Conservation (phyloP, 2,797 vertebrate species). For the Odontamblyopus lacepedii region DNA sequence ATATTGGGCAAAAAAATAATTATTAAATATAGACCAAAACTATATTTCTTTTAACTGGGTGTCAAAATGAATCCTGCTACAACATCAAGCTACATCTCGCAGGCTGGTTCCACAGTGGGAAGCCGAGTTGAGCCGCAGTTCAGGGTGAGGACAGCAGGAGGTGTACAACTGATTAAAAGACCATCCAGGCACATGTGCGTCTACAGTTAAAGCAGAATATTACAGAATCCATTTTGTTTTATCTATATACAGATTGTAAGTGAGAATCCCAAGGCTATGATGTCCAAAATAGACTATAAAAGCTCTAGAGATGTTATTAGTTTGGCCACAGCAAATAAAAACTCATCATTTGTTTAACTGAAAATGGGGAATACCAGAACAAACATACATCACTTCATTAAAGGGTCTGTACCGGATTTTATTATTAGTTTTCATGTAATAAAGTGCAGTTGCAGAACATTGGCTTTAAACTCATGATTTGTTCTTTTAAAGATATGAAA, state of each 20-base stretch:
- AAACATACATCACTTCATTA: no score
- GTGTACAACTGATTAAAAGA: conserved; percentile 33
- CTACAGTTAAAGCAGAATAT: conserved; percentile 15
- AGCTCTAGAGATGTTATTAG: background rate
- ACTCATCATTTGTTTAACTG: no score
- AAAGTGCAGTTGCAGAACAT: no score
- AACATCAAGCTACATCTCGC: background rate
- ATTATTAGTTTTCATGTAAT: no score
- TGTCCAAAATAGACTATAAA: background rate
- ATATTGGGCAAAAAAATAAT: no score
- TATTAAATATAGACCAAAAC: no score
- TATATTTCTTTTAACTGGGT: no score
- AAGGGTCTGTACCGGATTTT: no score
- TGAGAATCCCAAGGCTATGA: background rate
- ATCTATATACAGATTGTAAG: background rate
- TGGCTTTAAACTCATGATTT: background rate
- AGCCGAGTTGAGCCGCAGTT: conserved; percentile 42
- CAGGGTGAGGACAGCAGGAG: conserved; percentile 16
- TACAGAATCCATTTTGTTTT: conserved; percentile 2
- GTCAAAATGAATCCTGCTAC: background rate
- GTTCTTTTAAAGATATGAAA: background rate
- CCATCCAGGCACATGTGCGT: conserved; percentile 14
- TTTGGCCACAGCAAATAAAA: no score
- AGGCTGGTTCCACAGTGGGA: conserved; percentile 29
- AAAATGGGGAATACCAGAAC: no score